Base-by-base conservation (phyloP, 1,140 invertebrate species). In the Neodiprion fabricii region DNA sequence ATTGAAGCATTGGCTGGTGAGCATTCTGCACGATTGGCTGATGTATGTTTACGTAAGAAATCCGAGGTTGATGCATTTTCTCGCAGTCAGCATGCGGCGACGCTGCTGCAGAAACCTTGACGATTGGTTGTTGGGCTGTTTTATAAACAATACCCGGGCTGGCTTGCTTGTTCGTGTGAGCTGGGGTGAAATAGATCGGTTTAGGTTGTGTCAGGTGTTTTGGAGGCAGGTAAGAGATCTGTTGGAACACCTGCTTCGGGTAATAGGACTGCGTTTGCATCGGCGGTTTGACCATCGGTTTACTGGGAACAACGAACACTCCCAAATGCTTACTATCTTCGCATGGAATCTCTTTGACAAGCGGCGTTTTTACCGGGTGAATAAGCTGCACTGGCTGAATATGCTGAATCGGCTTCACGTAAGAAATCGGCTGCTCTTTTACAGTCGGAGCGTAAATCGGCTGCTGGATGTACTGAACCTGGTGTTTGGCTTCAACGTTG, bases 41-140 rank as follows among this genome's bases (percentile, higher is more conserved):
- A 9, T 81, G 74, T 7, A 77, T 77, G 2, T 85, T 81, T 7
- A 80, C 76, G 47, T 83, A 83, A 14, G 79, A 80, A 21, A 84
- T 79, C n/a, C 80, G 76, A 0, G 80, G 80, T 28, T 76, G 76
- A 1, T 75, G 75, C 40, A 78, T 53, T 9, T 81, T 73, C n/a
- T 61, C 53, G 53, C 53, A 61, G 53, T 17, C 53, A 61, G 9
- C 53, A 14, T 61, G 53, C n/a, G 53, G 53, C 28, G 28, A 40
- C 28, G 28, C 28, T 40, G 28, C 2, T 40, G 28, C 28, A 40
- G 28, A 40, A 40, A 40, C 28, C 5, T 40, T 40, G 28, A 40
- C 28, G n/a, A 61, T 17, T 17, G 53, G 53, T 40, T 12, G 53
- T 61, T 61, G 53, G 2, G 1, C 28, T 40, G 53, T 61, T 61